Evolutionary conservation across 2,797 vertebrate genomes (phyloP).

Genomic region (Falco rusticolus): DNA sequence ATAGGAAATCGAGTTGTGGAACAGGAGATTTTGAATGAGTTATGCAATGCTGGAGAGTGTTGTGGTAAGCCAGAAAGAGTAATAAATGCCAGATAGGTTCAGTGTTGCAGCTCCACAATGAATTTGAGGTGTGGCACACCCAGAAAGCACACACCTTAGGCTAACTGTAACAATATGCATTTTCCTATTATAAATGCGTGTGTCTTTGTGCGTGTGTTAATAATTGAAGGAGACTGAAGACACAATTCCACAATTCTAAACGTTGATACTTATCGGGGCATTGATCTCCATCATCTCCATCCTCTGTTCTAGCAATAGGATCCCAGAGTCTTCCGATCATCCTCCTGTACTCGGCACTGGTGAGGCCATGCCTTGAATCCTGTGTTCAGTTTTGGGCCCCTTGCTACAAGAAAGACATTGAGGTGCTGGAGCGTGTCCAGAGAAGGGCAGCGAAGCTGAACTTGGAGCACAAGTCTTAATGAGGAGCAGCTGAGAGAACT

Average conservation of each 20-base stretch:
- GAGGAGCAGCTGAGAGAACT: no score
- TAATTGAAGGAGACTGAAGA: background rate
- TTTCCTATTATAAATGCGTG: background rate
- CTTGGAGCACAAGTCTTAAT: no score
- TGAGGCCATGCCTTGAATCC: no score
- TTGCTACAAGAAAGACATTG: no score
- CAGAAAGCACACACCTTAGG: accelerated
- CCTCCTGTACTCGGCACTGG: no score
- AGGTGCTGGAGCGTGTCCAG: no score
- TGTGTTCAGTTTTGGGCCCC: no score
- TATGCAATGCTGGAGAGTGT: background rate
- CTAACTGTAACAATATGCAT: background rate
- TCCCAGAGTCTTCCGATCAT: background rate
- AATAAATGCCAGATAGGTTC: background rate
- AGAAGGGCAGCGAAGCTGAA: no score
- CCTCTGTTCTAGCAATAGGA: background rate
- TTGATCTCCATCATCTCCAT: background rate
- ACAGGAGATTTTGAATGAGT: background rate
- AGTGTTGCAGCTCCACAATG: background rate
- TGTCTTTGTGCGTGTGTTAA: background rate
- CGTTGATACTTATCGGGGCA: background rate
- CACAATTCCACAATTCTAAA: background rate
- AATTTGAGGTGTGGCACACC: background rate
- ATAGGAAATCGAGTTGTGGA: background rate
- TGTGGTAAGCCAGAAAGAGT: background rate